These are phyloP conservation scores for Gymnoscopelus braueri DNA, from an alignment of 2,797 vertebrate species.

Conservation along the genomic window DNA sequence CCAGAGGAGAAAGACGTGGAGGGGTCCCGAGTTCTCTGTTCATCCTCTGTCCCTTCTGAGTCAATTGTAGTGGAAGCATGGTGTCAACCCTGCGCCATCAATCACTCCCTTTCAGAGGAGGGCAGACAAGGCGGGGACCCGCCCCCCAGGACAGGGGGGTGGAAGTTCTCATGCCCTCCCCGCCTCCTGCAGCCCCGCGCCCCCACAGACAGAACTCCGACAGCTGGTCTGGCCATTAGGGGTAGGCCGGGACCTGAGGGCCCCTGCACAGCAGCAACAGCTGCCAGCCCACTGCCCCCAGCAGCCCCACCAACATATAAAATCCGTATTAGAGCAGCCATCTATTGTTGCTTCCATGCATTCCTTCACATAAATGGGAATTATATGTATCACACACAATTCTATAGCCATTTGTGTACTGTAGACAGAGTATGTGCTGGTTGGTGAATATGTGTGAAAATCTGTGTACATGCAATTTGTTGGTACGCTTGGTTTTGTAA, in stretches of 20 bases:
- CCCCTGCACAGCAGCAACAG: slow-evolving; percentile 83
- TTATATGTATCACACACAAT: slow-evolving; percentile 35
- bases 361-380: slow-evolving; percentile 58
- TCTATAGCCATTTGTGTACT: slow-evolving; percentile 10
- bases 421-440: background rate
- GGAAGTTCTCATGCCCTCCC: slow-evolving; percentile 89
- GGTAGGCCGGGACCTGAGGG: slow-evolving; percentile 80
- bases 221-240: slow-evolving; percentile 88
- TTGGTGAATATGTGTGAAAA: slow-evolving; percentile 15
- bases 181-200: slow-evolving; percentile 78
- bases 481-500: slow-evolving; percentile 33
- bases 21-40: slow-evolving; percentile 80
- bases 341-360: slow-evolving; percentile 70
- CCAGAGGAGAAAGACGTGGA: slow-evolving; percentile 73
- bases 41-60: slow-evolving; percentile 80
- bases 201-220: slow-evolving; percentile 84
- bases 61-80: slow-evolving; percentile 85
- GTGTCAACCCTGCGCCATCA: slow-evolving; percentile 86
- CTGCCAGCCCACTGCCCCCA: slow-evolving; percentile 81
- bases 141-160: slow-evolving; percentile 84
- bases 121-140: slow-evolving; percentile 84
- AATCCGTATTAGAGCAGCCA: slow-evolving; percentile 74
- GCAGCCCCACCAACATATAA: slow-evolving; percentile 67
- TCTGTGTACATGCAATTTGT: slow-evolving; percentile 4
- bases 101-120: slow-evolving; percentile 85